These are phyloP conservation scores for Knipowitschia caucasica DNA, from an alignment of 2,797 vertebrate species.

Conservation along the genomic window DNA sequence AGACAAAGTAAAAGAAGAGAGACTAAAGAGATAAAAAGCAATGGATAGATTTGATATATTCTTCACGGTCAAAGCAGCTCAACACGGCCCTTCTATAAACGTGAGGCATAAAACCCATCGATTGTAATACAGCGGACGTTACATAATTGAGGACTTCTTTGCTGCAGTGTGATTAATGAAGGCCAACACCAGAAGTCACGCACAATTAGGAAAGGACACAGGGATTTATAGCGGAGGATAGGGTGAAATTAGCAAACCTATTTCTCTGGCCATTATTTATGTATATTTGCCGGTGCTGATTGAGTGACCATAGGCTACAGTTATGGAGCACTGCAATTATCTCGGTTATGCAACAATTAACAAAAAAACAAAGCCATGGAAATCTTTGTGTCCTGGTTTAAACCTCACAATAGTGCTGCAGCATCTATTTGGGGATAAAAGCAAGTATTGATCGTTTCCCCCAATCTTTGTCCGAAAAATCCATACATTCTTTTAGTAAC, in stretches of 20 bases:
- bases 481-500: neutral
- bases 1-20: too few species aligned
- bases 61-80: too few species aligned
- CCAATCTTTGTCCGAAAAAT: conserved; percentile 4
- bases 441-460: conserved; percentile 3
- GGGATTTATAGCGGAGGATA: neutral
- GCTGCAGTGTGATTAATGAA: conserved; percentile 2
- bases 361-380: too few species aligned
- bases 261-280: neutral
- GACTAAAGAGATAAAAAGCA: too few species aligned
- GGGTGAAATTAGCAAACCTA: neutral
- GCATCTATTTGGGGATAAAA: neutral
- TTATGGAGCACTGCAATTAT: neutral
- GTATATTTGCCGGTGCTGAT: neutral
- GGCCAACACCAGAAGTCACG: neutral
- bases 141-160: neutral
- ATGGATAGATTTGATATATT: too few species aligned
- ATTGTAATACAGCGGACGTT: neutral
- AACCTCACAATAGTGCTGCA: neutral
- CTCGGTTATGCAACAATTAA: neutral
- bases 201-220: neutral
- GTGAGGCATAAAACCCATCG: too few species aligned
- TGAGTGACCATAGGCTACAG: neutral
- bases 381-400: neutral
- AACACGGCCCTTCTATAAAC: too few species aligned